Evolutionary conservation across 2,888 invertebrate genomes (phyloP).

Genomic region (Trimorus sp.): DNA sequence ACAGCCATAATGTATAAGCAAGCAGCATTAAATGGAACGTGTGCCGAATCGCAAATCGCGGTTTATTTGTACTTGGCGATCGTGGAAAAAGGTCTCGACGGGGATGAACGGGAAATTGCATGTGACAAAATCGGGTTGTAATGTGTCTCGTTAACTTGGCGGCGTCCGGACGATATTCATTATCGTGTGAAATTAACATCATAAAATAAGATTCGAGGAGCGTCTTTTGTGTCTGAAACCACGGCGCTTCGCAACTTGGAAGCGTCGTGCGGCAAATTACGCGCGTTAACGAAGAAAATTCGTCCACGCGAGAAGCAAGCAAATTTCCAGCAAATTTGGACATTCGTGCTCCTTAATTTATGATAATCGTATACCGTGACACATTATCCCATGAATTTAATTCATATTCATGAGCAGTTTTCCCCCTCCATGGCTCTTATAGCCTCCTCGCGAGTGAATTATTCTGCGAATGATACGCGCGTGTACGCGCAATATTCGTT

Average conservation of each 20-base stretch:
- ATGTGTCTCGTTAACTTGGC: too few species aligned
- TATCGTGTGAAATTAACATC: not conserved
- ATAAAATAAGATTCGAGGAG: not conserved
- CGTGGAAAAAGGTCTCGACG: not conserved
- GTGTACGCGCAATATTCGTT: slow-evolving; percentile 29
- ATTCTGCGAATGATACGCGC: slow-evolving; percentile 46
- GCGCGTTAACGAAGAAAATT: slow-evolving; percentile 30
- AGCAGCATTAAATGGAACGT: not conserved
- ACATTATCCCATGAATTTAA: slow-evolving; percentile 55
- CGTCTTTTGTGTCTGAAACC: not conserved
- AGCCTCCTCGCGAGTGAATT: slow-evolving; percentile 37
- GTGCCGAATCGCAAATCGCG: not conserved
- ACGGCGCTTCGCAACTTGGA: not conserved
- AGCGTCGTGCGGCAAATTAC: slow-evolving; percentile 6
- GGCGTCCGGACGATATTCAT: too few species aligned
- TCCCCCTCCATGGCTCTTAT: slow-evolving; percentile 8
- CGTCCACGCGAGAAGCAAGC: slow-evolving; percentile 17
- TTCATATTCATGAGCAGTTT: slow-evolving; percentile 58
- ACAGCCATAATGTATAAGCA: not conserved
- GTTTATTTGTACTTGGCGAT: not conserved
- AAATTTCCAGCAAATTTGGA: slow-evolving; percentile 34
- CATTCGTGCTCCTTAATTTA: slow-evolving; percentile 49
- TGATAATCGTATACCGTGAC: slow-evolving; percentile 47
- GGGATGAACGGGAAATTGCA: too few species aligned
- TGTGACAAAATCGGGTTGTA: not conserved